Conservation (phyloP, 2,888 invertebrate species). For the Drosophila helvetica region DNA sequence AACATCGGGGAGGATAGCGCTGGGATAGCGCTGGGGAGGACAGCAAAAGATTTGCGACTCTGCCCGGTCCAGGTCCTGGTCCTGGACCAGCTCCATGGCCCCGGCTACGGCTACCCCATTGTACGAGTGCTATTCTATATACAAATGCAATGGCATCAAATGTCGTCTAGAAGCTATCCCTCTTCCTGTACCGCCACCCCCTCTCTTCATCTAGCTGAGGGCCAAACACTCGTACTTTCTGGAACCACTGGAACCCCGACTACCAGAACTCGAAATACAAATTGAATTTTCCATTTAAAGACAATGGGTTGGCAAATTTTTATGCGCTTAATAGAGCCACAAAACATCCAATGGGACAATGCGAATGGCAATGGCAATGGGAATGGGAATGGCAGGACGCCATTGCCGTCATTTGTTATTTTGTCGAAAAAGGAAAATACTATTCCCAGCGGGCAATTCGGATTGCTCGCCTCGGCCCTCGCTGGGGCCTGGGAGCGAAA, state of each 20-base stretch:
- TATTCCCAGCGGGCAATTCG: conserved; percentile 63
- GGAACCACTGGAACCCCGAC: conserved; percentile 3
- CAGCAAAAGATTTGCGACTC: conserved; percentile 56
- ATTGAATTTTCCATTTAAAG: conserved; percentile 76
- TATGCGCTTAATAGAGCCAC: conserved; percentile 13
- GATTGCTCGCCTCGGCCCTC: too few species aligned
- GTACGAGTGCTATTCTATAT: conserved; percentile 21
- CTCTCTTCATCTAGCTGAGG: too few species aligned
- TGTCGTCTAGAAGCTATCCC: conserved; percentile 56
- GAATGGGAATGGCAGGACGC: conserved; percentile 1
- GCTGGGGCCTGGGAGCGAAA: too few species aligned
- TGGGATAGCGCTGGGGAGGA: background rate
- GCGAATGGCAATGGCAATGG: background rate
- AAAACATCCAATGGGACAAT: too few species aligned
- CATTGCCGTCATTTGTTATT: conserved; percentile 61
- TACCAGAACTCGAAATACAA: conserved; percentile 48
- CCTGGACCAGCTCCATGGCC: too few species aligned
- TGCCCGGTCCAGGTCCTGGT: too few species aligned
- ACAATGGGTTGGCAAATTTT: conserved; percentile 66
- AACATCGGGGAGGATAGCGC: too few species aligned
- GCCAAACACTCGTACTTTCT: too few species aligned
- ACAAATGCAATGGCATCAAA: conserved; percentile 67
- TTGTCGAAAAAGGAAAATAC: conserved; percentile 70
- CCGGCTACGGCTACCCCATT: background rate
- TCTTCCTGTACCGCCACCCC: conserved; percentile 45